Conservation (phyloP, 1,140 invertebrate genomes). For the Panonychus citri region DNA sequence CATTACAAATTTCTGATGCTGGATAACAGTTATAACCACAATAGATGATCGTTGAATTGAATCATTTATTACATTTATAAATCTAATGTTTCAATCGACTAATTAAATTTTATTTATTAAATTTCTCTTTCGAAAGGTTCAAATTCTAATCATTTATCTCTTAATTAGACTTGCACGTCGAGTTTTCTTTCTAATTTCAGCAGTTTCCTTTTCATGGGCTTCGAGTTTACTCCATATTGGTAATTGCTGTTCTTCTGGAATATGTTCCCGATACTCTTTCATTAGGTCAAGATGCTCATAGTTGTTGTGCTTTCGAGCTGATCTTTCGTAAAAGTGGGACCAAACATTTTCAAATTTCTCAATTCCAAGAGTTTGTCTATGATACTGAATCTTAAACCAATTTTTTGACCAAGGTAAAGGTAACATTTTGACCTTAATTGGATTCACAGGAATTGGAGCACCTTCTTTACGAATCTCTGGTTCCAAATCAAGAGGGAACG, state of each 20-base stretch:
- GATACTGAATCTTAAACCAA: slow-evolving; percentile 42
- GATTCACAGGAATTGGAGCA: slow-evolving; percentile 57
- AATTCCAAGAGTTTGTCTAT: slow-evolving; percentile 36
- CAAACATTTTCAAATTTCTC: slow-evolving; percentile 7
- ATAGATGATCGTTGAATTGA: too few species aligned
- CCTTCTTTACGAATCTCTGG: slow-evolving; percentile 46
- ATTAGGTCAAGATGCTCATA: slow-evolving; percentile 84
- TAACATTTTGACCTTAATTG: slow-evolving; percentile 58
- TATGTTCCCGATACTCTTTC: slow-evolving; percentile 63
- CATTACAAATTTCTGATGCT: too few species aligned
- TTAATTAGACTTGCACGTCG: neutral
- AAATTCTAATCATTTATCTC: neutral
- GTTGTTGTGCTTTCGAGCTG: slow-evolving; percentile 30
- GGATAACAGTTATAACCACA: too few species aligned
- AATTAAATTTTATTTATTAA: too few species aligned
- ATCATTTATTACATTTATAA: too few species aligned
- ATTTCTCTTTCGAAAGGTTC: too few species aligned
- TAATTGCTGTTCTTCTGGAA: slow-evolving; percentile 61
- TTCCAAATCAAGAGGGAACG: slow-evolving; percentile 78
- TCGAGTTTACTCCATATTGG: slow-evolving; percentile 62
- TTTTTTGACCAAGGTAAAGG: slow-evolving; percentile 57
- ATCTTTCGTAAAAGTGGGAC: slow-evolving; percentile 32
- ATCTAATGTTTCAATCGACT: too few species aligned
- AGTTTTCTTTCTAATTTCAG: neutral
- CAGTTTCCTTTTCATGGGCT: slow-evolving; percentile 39